Percentiles rank a stretch among this genome's conserved stretches.
These are phyloP conservation scores for Zaprionus ornatus DNA, from an alignment of 1,140 invertebrate genomes.

Conservation along the genomic window DNA sequence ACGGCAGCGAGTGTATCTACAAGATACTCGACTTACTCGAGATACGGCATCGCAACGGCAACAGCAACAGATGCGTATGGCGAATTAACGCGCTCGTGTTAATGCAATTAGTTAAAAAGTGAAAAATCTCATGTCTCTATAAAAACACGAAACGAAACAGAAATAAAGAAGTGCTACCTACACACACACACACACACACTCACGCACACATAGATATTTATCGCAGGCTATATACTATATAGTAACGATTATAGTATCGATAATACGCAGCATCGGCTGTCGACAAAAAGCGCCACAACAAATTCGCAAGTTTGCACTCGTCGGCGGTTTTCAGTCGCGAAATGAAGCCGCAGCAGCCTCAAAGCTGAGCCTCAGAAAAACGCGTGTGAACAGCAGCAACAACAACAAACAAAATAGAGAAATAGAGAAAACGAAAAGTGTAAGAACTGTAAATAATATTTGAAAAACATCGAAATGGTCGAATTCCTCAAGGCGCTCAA, in stretches of 20 bases:
- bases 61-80: slow-evolving; percentile 59
- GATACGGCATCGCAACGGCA: neutral
- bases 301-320: slow-evolving; percentile 74
- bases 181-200: neutral
- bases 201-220: neutral
- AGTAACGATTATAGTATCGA: slow-evolving; percentile 40
- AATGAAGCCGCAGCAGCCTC: slow-evolving; percentile 74
- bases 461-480: slow-evolving; percentile 33
- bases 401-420: slow-evolving; percentile 1
- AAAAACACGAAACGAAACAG: slow-evolving; percentile 28
- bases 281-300: slow-evolving; percentile 67
- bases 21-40: slow-evolving; percentile 43
- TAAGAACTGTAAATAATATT: slow-evolving; percentile 20
- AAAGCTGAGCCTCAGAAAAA: slow-evolving; percentile 59
- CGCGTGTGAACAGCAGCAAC: slow-evolving; percentile 40
- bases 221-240: neutral
- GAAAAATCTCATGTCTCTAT: slow-evolving; percentile 54
- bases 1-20: slow-evolving; percentile 44
- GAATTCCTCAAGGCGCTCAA: slow-evolving; percentile 70
- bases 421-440: slow-evolving; percentile 14
- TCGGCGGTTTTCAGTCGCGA: slow-evolving; percentile 66
- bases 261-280: slow-evolving; percentile 45
- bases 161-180: slow-evolving; percentile 26
- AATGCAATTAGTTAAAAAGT: slow-evolving; percentile 81
- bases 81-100: slow-evolving; percentile 75